These are phyloP conservation scores for Oscheius sp. DNA, from an alignment of 2,888 invertebrate genomes.

Conservation along the genomic window DNA sequence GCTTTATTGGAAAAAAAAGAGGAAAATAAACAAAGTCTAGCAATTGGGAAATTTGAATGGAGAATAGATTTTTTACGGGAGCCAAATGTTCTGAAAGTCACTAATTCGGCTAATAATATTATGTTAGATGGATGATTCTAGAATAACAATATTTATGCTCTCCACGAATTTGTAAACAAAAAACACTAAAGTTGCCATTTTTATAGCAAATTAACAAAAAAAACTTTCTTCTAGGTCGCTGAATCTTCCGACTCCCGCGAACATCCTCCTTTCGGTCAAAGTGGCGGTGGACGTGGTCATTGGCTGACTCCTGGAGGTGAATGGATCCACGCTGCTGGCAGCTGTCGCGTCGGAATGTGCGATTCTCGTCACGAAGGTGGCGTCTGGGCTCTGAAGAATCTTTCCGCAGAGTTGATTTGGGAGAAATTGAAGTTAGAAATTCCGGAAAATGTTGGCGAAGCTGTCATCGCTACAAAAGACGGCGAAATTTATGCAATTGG, in stretches of 20 bases:
- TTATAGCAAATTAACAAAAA: too few species aligned
- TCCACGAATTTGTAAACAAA: too few species aligned
- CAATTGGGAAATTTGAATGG: too few species aligned
- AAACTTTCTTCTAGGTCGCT: too few species aligned
- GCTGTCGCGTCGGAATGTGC: constrained; percentile 5
- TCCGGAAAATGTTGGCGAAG: background rate
- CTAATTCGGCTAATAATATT: too few species aligned
- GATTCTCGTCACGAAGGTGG: constrained; percentile 1
- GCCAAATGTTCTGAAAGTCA: too few species aligned
- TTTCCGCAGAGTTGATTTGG: background rate
- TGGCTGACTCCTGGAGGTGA: background rate
- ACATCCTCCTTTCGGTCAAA: background rate
- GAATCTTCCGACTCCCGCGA: too few species aligned
- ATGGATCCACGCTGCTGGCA: constrained; percentile 23
- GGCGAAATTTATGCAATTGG: constrained; percentile 7
- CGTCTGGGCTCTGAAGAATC: constrained; percentile 17
- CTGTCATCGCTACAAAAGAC: background rate
- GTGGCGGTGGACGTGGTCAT: background rate
- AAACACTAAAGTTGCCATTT: too few species aligned
- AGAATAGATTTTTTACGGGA: too few species aligned
- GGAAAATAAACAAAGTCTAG: background rate
- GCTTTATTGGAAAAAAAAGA: background rate
- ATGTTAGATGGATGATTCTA: too few species aligned
- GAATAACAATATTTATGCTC: too few species aligned
- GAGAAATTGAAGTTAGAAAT: background rate